Conservation (phyloP, 2,113 vertebrate species). For the Albula goreensis region DNA sequence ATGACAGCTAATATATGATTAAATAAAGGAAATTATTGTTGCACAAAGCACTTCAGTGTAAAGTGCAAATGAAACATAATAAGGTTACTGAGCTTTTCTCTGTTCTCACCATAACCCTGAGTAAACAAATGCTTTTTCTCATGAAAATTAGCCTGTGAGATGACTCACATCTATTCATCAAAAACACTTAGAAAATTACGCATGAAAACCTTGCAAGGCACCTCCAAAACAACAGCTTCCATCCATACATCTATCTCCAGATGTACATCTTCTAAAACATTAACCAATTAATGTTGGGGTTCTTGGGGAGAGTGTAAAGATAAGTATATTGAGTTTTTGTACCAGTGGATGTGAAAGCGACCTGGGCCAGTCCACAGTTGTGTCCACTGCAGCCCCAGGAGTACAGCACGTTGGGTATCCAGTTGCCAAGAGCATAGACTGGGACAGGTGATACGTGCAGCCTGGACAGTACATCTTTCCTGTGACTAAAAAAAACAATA, state of each 20-base stretch:
- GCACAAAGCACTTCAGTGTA: not conserved
- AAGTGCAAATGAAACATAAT: not conserved
- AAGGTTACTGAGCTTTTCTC: not conserved
- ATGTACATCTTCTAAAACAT: too few relatives aligned
- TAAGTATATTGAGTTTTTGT: conserved; percentile 15
- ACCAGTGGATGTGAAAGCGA: conserved; percentile 68
- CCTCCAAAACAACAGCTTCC: not conserved
- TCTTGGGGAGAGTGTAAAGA: not conserved
- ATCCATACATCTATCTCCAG: too few relatives aligned
- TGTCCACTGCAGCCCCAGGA: conserved; percentile 62
- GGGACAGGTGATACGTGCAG: conserved; percentile 71
- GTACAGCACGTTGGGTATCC: conserved; percentile 71
- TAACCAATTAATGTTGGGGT: not conserved
- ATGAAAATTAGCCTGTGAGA: conserved; percentile 1
- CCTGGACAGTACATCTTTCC: conserved; percentile 66
- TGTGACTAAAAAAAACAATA: not conserved
- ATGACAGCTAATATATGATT: not conserved
- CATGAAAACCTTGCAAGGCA: not conserved
- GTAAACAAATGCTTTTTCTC: not conserved
- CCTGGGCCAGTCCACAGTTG: conserved; percentile 67
- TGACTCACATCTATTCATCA: not conserved
- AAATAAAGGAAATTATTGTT: not conserved
- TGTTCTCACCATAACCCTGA: not conserved
- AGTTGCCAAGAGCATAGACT: conserved; percentile 69
- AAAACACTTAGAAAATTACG: not conserved